Percentiles rank a stretch among this genome's conserved stretches.
Evolutionary conservation across 2,113 vertebrate genomes (phyloP).

Genomic region (Hucho hucho): DNA sequence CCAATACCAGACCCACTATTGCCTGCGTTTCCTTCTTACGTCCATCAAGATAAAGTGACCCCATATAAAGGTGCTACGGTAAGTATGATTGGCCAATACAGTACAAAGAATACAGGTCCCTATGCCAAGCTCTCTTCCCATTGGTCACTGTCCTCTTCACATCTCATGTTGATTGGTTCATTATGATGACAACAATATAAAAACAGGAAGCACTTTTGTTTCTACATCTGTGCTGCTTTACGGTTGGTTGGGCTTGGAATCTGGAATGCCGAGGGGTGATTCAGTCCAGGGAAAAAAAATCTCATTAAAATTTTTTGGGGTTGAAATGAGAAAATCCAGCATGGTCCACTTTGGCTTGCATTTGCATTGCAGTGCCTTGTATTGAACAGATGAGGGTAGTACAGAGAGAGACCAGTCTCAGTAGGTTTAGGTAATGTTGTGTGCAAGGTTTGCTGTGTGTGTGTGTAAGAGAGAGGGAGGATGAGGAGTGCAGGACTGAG

Average conservation of each 20-base stretch:
- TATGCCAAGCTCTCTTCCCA: conserved; percentile 11
- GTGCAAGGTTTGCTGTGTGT: conserved; percentile 35
- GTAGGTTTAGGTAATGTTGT: conserved; percentile 51
- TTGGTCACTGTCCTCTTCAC: background rate
- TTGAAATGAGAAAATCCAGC: conserved; percentile 22
- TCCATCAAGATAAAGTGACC: conserved; percentile 40
- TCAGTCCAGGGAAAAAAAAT: conserved; percentile 27
- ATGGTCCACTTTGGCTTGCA: conserved; percentile 41
- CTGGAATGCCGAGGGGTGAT: conserved; percentile 21
- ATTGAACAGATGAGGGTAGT: conserved; percentile 30
- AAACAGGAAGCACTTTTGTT: background rate
- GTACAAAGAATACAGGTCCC: conserved; percentile 45
- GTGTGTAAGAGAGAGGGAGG: conserved; percentile 28
- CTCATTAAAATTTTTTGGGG: background rate
- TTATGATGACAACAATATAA: conserved; percentile 26
- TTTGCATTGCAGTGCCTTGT: conserved; percentile 39
- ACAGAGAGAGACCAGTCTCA: conserved; percentile 43
- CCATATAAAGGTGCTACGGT: conserved; percentile 22
- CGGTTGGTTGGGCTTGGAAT: conserved; percentile 10
- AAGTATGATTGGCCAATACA: conserved; percentile 28
- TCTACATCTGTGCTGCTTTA: conserved; percentile 36
- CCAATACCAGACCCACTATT: background rate
- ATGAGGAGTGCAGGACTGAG: conserved; percentile 37
- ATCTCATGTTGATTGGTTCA: conserved; percentile 16
- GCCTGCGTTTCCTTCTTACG: conserved; percentile 18